These are phyloP conservation scores for Leucophenga montana DNA, from an alignment of 2,888 invertebrate species.

Conservation along the genomic window DNA sequence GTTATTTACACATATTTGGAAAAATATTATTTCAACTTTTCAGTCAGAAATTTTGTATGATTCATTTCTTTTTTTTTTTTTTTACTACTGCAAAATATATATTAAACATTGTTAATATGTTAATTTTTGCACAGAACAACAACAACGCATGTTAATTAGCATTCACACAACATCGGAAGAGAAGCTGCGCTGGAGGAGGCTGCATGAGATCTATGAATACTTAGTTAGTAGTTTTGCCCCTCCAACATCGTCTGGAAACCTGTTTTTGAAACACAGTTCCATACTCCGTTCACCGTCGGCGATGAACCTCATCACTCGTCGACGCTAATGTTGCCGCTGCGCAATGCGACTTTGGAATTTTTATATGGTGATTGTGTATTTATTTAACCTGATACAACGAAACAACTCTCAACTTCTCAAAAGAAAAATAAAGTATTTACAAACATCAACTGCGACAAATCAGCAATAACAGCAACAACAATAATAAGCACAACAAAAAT, in stretches of 20 bases:
- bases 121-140: too few species aligned
- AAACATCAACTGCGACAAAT: not conserved
- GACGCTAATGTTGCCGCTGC: constrained; percentile 36
- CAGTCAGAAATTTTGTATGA: too few species aligned
- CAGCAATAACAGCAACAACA: not conserved
- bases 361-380: constrained; percentile 16
- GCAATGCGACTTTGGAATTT: constrained; percentile 52
- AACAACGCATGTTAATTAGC: too few species aligned
- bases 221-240: not conserved
- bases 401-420: too few species aligned
- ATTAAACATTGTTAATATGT: too few species aligned
- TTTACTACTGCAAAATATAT: too few species aligned
- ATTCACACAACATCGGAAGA: not conserved
- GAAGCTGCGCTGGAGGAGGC: not conserved
- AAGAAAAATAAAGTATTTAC: not conserved
- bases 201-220: too few species aligned
- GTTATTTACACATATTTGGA: too few species aligned
- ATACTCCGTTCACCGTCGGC: not conserved
- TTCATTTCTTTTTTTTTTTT: too few species aligned
- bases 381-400: constrained; percentile 1
- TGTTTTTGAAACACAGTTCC: not conserved
- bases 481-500: constrained; percentile 13
- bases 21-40: too few species aligned
- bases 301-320: constrained; percentile 36
- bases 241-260: constrained; percentile 7